Conservation (phyloP, 2,113 vertebrate species). For the Trogon surrucura region DNA sequence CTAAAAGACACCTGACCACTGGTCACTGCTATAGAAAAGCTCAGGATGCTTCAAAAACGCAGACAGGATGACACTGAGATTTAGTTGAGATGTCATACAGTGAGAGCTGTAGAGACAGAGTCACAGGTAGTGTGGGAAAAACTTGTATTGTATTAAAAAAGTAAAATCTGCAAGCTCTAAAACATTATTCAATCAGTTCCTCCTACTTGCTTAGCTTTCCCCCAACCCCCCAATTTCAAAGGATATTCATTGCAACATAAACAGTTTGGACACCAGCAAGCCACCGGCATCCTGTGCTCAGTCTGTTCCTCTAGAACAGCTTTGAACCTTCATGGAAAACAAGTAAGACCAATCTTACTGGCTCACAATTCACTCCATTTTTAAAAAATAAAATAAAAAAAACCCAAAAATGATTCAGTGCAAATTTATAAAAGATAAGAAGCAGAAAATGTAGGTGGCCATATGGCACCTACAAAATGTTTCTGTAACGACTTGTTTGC, state of each 20-base stretch:
- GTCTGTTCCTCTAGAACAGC: background rate
- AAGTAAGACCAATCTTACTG: background rate
- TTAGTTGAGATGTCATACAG: background rate
- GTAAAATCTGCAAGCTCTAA: background rate
- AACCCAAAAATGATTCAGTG: background rate
- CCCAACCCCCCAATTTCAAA: background rate
- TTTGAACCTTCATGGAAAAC: background rate
- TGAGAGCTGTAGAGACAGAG: background rate
- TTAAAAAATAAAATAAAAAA: background rate
- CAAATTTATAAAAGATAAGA: background rate
- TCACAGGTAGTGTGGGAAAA: background rate
- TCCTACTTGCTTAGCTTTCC: background rate
- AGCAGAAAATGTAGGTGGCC: background rate
- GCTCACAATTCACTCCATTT: background rate
- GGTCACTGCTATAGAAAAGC: background rate
- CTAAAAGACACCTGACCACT: background rate
- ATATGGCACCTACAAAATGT: background rate
- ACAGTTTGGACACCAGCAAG: background rate
- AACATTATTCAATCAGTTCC: background rate
- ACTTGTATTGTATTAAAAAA: background rate
- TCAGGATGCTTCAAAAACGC: background rate
- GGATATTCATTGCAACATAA: background rate
- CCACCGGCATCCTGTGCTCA: background rate
- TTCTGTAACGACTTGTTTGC: background rate
- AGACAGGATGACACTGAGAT: background rate